Evolutionary conservation across 2,888 invertebrate genomes (phyloP).

Genomic region (Lycophotia porphyrea): DNA sequence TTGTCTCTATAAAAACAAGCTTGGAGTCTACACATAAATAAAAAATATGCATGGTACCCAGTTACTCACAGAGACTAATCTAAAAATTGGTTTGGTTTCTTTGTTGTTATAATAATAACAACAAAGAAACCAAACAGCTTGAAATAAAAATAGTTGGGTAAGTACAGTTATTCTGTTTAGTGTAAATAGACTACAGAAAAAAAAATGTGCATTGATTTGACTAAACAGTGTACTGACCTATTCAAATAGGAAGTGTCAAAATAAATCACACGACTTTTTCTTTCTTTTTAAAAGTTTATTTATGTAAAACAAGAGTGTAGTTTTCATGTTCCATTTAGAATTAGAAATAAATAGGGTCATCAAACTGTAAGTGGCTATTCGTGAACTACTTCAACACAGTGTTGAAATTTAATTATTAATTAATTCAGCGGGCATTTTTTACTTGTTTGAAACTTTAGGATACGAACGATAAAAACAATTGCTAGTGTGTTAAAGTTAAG

Average conservation of each 20-base stretch:
- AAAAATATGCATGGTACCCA: neutral
- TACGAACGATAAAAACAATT: slow-evolving; percentile 33
- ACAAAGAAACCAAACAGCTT: too few relatives aligned
- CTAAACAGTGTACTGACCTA: neutral
- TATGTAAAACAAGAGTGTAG: neutral
- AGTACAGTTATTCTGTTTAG: neutral
- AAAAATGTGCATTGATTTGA: slow-evolving; percentile 20
- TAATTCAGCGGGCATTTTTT: slow-evolving; percentile 10
- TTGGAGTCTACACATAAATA: neutral
- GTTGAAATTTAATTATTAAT: slow-evolving; percentile 11
- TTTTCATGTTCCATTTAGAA: slow-evolving; percentile 13
- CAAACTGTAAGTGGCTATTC: slow-evolving; percentile 33
- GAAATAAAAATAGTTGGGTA: neutral
- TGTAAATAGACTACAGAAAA: neutral
- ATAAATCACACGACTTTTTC: neutral
- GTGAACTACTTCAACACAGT: slow-evolving; percentile 15
- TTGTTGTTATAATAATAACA: neutral
- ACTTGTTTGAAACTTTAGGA: slow-evolving; percentile 30
- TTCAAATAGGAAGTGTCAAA: neutral
- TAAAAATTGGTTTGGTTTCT: slow-evolving; percentile 3
- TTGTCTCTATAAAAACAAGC: neutral
- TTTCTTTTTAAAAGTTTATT: neutral
- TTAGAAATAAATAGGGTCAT: slow-evolving; percentile 47
- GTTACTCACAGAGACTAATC: neutral
- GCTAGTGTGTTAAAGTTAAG: slow-evolving; percentile 11